These are phyloP conservation scores for Episyrphus balteatus DNA, from an alignment of 1,140 invertebrate genomes.

Conservation along the genomic window DNA sequence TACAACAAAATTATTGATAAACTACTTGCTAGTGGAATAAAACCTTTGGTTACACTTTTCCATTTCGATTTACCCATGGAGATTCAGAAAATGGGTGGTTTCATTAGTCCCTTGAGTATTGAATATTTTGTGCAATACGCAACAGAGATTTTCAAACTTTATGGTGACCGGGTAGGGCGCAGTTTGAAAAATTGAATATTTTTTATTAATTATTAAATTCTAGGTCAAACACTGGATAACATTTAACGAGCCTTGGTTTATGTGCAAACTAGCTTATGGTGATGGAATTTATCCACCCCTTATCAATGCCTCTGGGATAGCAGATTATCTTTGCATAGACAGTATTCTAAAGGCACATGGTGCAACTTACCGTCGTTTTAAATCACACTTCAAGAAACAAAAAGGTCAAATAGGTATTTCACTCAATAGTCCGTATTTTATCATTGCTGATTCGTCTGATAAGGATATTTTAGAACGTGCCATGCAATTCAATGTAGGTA, in stretches of 20 bases:
- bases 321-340: slow-evolving; percentile 41
- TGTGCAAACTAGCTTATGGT: slow-evolving; percentile 38
- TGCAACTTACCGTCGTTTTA: slow-evolving; percentile 38
- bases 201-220: too few species aligned
- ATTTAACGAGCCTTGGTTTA: slow-evolving; percentile 39
- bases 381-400: slow-evolving; percentile 24
- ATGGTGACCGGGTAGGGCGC: slow-evolving; percentile 41
- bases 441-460: slow-evolving; percentile 32
- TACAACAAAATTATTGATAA: slow-evolving; percentile 52
- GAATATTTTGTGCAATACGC: slow-evolving; percentile 45
- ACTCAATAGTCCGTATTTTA: slow-evolving; percentile 40
- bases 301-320: slow-evolving; percentile 33
- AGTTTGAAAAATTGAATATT: too few species aligned
- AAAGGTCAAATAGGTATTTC: slow-evolving; percentile 42
- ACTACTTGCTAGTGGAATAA: slow-evolving; percentile 42
- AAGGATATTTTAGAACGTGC: slow-evolving; percentile 38
- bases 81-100: slow-evolving; percentile 48
- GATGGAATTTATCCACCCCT: slow-evolving; percentile 29
- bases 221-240: slow-evolving; percentile 34
- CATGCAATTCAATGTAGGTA: slow-evolving; percentile 41
- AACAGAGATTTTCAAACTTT: slow-evolving; percentile 37
- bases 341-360: slow-evolving; percentile 45
- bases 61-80: slow-evolving; percentile 48
- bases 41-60: slow-evolving; percentile 45
- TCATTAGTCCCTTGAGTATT: slow-evolving; percentile 40